Evolutionary conservation across 2,797 vertebrate genomes (phyloP), one percentile per base, ranked within the genome.

Genomic region (Sparidentex hasta): DNA sequence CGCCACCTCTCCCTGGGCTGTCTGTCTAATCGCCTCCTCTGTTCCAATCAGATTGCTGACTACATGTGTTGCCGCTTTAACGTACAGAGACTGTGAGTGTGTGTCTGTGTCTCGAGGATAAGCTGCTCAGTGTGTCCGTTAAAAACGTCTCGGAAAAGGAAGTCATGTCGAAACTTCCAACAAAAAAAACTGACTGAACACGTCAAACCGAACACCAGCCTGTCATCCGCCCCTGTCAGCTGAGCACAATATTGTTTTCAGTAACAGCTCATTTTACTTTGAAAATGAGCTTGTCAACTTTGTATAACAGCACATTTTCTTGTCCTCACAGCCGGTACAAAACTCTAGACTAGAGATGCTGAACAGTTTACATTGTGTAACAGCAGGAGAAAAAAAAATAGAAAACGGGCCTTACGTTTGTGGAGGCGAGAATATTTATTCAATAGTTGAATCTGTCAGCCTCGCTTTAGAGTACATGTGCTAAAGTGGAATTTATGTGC

Each of bases 1-100:
- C 92, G 87, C 89, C 92, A 86, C 90, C 84, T 90, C 92, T 94
- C 93, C 91, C 84, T 82, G 86, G 87, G 92, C 87, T 63, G 90
- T 88, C 93, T 91, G 84, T 89, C 92, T 92, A 88, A 88, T 92
- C 75, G 52, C 76, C 71, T 76, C 75, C 82, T 87, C 88, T 82
- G 63, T 85, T 88, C 88, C 90, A 89, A 85, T 91, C 90, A 87
- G 78, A 75, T 74, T 68, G 81, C 80, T 52, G 79, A 71, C 90
- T 86, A 88, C 89, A 91, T 92, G 84, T 91, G 90, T 92, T 91
- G 91, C 77, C 88, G 83, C 76, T 91, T 91, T 90, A 76, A 72
- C 71, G 64, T 82, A 65, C 51, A 46, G 51, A 65, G 57, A 62
- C 64, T 64, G 50, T 71, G 70, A 57, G 68, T 67, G 68, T 50